Base-by-base conservation (phyloP, 2,113 vertebrate species). In the Eudyptes chrysolophus region DNA sequence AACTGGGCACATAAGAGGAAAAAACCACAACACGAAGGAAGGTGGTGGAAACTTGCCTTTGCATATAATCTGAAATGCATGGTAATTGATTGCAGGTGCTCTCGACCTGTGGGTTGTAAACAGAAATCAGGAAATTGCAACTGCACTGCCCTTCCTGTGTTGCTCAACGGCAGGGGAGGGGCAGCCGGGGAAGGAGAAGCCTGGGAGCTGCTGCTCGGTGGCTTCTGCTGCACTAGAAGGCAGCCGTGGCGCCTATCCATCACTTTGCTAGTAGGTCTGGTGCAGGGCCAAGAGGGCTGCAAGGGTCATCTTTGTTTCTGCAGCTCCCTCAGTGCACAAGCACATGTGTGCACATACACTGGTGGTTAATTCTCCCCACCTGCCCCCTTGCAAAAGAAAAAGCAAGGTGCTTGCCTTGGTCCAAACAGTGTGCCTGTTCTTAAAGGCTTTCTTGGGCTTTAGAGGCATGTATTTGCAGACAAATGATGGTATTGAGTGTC, bases 171-270 rank as follows among this genome's bases (percentile, higher is more conserved):
- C 34, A 1, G 4, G 84, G 89, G 86, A 86, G 91, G 13, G 68
- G 88, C 36, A 11, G 82, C 10, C 0, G 0, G 30, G 61, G 30
- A 52, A 52, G 78, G 62, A 80, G 80, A 90, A 88, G 54, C 85
- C 62, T 83, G 90, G 75, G 90, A 95, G 20, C 42, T 0, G 0
- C 34, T 52, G 65, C 49, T 84, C 0, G 0, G n/a, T 81, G 89
- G 12, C 55, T 70, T 36, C 27, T 84, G 84, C 72, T 49, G 62
- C n/a, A 27, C 1, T 1, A 64, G 75, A 19, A 38, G 19, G 40
- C 30, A 21, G 38, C 24, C 0, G 0, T 52, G 78, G 61, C 2
- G 0, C 24, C 48, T 0, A 0, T 38, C 40, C 8, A 6, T 66
- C 15, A 0, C 57, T 36, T 51, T 20, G 38, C 8, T 13, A 2